Percentiles rank a stretch among this genome's conserved stretches.
These are phyloP conservation scores for Zophobas morio DNA, from an alignment of 1,140 invertebrate genomes.

Conservation along the genomic window DNA sequence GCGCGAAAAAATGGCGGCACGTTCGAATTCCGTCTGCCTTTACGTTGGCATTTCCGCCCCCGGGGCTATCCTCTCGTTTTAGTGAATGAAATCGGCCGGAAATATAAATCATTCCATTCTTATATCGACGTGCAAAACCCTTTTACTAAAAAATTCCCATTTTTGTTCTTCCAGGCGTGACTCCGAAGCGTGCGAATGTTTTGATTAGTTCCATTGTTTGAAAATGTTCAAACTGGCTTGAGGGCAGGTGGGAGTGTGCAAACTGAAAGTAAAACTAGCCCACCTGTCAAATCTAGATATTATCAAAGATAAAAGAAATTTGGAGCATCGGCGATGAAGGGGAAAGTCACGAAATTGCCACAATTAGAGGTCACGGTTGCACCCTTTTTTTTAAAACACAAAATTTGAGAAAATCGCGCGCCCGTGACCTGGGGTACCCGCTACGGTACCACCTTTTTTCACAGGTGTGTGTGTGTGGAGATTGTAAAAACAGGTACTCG, in stretches of 20 bases:
- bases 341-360: background rate
- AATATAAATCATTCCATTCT: constrained; percentile 17
- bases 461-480: constrained; percentile 29
- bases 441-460: constrained; percentile 25
- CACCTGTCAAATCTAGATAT: constrained; percentile 18
- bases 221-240: constrained; percentile 3
- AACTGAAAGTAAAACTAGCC: constrained; percentile 2
- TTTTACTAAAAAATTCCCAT: constrained; percentile 24
- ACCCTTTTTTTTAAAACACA: constrained; percentile 1
- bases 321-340: background rate
- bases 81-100: constrained; percentile 33
- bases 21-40: too few relatives aligned
- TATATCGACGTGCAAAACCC: background rate
- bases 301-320: constrained; percentile 4
- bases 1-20: too few relatives aligned
- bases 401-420: constrained; percentile 8
- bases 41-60: too few relatives aligned
- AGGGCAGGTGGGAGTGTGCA: constrained; percentile 27
- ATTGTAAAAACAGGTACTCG: constrained; percentile 49
- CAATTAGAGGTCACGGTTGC: constrained; percentile 1
- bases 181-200: constrained; percentile 8
- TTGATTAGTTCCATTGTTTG: constrained; percentile 7
- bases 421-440: background rate
- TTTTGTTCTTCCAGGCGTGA: constrained; percentile 9
- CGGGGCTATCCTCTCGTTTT: background rate